phyloP scores from a whole-genome alignment of 2,888 invertebrate genomes.

The Arctia plantaginis region DNA sequence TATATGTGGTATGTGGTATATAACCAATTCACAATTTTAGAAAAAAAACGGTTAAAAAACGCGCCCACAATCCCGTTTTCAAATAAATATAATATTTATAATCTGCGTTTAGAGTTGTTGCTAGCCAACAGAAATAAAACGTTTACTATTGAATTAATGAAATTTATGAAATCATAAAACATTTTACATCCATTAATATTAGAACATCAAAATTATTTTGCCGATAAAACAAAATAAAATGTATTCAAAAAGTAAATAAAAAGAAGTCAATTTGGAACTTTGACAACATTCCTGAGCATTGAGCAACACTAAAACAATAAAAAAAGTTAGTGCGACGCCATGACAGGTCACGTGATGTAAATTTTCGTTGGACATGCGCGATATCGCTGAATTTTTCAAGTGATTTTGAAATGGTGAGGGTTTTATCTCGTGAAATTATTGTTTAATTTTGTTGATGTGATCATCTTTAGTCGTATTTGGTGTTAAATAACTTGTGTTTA shows the following conservation, averaged over 20 bases:
- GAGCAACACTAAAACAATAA: constrained; percentile 41
- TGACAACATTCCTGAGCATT: constrained; percentile 27
- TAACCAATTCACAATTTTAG: too few relatives aligned
- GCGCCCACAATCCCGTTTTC: not conserved
- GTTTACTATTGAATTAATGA: not conserved
- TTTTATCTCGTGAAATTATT: constrained; percentile 65
- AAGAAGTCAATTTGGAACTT: not conserved
- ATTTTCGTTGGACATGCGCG: constrained; percentile 85
- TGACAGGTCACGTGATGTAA: constrained; percentile 87
- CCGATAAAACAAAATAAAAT: not conserved
- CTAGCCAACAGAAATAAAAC: not conserved
- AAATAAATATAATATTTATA: not conserved
- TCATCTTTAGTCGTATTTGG: constrained; percentile 47
- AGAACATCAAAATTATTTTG: not conserved
- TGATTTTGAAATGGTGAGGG: constrained; percentile 80
- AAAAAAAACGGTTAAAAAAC: not conserved
- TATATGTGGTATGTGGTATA: too few relatives aligned
- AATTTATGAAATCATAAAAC: not conserved
- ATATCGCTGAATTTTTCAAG: constrained; percentile 76
- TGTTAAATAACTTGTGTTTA: constrained; percentile 54
- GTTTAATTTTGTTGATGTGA: constrained; percentile 58
- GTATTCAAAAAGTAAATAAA: not conserved
- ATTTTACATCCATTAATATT: not conserved
- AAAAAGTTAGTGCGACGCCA: constrained; percentile 73
- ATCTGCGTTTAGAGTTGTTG: not conserved